phyloP scores from a whole-genome alignment of 1,140 invertebrate genomes.

The Trachelipus rathkii region DNA sequence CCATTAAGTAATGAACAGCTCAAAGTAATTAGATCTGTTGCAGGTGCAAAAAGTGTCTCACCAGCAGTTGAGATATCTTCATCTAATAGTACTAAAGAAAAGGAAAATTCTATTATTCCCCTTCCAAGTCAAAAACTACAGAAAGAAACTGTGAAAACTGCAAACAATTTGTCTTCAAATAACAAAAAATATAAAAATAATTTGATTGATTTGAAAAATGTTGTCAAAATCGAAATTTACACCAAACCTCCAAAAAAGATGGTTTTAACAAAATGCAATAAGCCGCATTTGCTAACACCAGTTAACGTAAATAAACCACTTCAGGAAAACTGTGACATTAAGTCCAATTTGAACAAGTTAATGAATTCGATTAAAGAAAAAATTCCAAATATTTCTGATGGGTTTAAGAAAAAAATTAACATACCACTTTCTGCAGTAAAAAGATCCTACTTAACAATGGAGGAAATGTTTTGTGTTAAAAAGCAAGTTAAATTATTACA shows the following conservation, averaged over 20 bases:
- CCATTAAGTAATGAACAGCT: no score
- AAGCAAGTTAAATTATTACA: neutral
- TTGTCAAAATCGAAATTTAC: neutral
- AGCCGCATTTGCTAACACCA: neutral
- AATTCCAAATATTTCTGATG: neutral
- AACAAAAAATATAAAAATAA: neutral
- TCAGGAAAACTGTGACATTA: neutral
- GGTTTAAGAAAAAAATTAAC: neutral
- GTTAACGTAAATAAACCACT: neutral
- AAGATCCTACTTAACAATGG: neutral
- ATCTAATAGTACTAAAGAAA: neutral
- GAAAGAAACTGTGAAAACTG: neutral
- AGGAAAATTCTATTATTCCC: neutral
- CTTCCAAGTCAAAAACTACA: neutral
- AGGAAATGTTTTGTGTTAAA: neutral
- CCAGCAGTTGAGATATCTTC: neutral
- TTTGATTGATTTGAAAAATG: neutral
- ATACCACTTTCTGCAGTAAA: neutral
- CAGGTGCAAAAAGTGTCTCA: neutral
- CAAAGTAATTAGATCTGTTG: no score
- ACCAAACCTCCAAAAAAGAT: conserved; percentile 4
- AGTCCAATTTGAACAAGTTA: neutral
- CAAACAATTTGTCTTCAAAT: neutral
- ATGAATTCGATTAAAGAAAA: neutral
- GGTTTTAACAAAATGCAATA: neutral